These are phyloP conservation scores for Orussus abietinus DNA, from an alignment of 1,140 invertebrate species.

Conservation along the genomic window DNA sequence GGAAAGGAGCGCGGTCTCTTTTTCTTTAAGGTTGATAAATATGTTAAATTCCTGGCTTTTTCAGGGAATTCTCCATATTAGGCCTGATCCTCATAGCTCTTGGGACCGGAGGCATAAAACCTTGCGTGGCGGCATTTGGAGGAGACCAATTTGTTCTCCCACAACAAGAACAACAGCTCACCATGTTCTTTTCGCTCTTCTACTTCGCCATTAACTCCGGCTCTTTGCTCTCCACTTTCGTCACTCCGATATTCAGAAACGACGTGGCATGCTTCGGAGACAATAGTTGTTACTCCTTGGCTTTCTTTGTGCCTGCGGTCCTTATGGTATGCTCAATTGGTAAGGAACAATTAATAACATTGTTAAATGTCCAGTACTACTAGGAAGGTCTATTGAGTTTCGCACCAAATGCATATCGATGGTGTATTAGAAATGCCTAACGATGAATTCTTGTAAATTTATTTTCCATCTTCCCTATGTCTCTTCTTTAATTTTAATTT, in stretches of 20 bases:
- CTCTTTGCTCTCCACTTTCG: constrained; percentile 81
- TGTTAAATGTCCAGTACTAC: too few species aligned
- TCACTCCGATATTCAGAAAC: constrained; percentile 83
- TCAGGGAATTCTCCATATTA: constrained; percentile 68
- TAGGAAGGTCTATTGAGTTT: too few species aligned
- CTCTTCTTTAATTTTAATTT: constrained; percentile 11
- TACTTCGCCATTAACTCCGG: constrained; percentile 94
- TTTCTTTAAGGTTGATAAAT: too few species aligned
- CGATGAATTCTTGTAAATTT: too few species aligned
- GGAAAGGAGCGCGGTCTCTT: too few species aligned
- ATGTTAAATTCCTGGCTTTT: too few species aligned
- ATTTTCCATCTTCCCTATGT: constrained; percentile 1
- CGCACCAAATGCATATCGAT: too few species aligned
- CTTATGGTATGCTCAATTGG: constrained; percentile 79
- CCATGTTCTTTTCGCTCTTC: constrained; percentile 88
- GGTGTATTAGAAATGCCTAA: too few species aligned
- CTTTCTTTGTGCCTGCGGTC: constrained; percentile 86
- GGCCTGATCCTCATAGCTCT: constrained; percentile 81
- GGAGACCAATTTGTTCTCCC: constrained; percentile 91
- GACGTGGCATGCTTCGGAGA: constrained; percentile 80
- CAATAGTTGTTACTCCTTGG: constrained; percentile 81
- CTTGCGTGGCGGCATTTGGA: constrained; percentile 94
- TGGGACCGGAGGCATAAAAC: constrained; percentile 95
- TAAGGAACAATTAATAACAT: constrained; percentile 55
- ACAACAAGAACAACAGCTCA: constrained; percentile 70